phyloP scores from a whole-genome alignment of 2,113 vertebrate genomes.

The Syngnathus typhle region DNA sequence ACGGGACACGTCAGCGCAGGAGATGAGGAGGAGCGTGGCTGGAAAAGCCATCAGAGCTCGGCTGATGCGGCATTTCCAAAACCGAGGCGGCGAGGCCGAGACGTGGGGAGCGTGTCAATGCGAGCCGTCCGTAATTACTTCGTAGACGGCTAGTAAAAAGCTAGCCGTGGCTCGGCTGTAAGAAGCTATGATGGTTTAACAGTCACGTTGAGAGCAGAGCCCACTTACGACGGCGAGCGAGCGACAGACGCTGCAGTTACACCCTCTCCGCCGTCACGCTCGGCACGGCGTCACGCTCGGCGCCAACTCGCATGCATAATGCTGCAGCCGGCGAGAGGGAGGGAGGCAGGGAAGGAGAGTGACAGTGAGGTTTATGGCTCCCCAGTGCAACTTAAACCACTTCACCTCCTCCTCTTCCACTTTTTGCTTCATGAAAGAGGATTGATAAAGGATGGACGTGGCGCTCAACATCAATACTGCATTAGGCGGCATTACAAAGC shows the following conservation, averaged over 20 bases:
- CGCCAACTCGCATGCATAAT: constrained; percentile 39
- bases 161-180: constrained; percentile 57
- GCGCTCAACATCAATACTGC: constrained; percentile 78
- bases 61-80: constrained; percentile 60
- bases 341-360: constrained; percentile 8
- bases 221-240: constrained; percentile 45
- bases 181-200: constrained; percentile 74
- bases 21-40: constrained; percentile 25
- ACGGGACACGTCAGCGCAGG: constrained; percentile 52
- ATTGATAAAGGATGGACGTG: constrained; percentile 68
- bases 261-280: constrained; percentile 44
- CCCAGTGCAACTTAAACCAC: constrained; percentile 57
- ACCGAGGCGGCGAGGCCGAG: constrained; percentile 12
- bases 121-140: constrained; percentile 70
- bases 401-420: constrained; percentile 43
- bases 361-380: constrained; percentile 63
- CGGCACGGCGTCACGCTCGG: constrained; percentile 16
- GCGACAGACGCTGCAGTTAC: constrained; percentile 26
- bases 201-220: constrained; percentile 66
- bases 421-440: constrained; percentile 42
- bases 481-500: constrained; percentile 71
- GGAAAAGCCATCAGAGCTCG: constrained; percentile 47
- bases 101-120: constrained; percentile 46
- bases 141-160: constrained; percentile 69
- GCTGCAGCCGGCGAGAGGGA: neutral